Conservation (phyloP, 2,888 invertebrate species). For the Tetheella fluctuosa region DNA sequence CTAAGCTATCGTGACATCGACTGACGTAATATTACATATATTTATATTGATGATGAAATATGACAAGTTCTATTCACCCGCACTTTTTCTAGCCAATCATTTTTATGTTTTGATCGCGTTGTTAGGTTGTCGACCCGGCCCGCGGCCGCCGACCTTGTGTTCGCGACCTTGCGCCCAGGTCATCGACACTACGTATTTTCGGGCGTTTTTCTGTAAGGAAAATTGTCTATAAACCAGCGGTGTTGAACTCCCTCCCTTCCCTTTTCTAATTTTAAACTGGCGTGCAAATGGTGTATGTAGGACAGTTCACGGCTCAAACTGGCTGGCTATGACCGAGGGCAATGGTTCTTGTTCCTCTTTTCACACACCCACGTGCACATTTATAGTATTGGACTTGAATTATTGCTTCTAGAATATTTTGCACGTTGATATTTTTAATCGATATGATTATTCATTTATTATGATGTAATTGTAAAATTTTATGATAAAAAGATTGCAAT, state of each 20-base stretch:
- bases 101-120: slow-evolving; percentile 55
- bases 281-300: slow-evolving; percentile 15
- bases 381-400: slow-evolving; percentile 37
- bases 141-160: slow-evolving; percentile 66
- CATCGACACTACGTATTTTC: slow-evolving; percentile 70
- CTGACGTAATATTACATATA: background rate
- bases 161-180: slow-evolving; percentile 68
- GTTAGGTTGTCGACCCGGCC: slow-evolving; percentile 49
- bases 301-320: slow-evolving; percentile 34
- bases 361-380: slow-evolving; percentile 48
- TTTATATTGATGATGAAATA: slow-evolving; percentile 13
- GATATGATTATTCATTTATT: too few relatives aligned
- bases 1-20: background rate
- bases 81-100: slow-evolving; percentile 33
- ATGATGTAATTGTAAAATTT: background rate
- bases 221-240: slow-evolving; percentile 59
- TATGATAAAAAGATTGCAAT: too few relatives aligned
- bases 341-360: slow-evolving; percentile 56
- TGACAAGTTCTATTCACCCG: slow-evolving; percentile 13
- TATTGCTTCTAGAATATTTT: slow-evolving; percentile 19
- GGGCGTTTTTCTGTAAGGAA: slow-evolving; percentile 77
- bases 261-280: slow-evolving; percentile 10
- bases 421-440: background rate
- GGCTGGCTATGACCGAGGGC: slow-evolving; percentile 54
- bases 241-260: slow-evolving; percentile 45